Base-by-base conservation (phyloP, 2,888 invertebrate genomes). In the Troides oblongomaculatus region DNA sequence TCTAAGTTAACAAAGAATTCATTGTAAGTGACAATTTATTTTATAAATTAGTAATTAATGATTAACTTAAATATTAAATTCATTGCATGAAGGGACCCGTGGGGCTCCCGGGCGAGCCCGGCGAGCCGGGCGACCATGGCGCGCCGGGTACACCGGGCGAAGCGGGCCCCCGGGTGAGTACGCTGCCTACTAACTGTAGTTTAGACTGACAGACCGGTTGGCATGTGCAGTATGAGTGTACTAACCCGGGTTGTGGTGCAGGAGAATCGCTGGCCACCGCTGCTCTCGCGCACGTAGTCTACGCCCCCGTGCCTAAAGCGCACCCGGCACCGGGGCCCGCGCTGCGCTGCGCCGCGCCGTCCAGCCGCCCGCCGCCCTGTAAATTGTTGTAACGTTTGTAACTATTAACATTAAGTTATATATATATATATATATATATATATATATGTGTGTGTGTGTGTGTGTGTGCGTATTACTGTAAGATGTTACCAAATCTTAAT, bases 141-240 rank as follows among this genome's bases (percentile, higher is more conserved):
- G 93, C 94, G 79, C 92, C 94, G 76, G 95, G 97, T 97, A 68
- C 93, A 95, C 72, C 94, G 95, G 95, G 97, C 97, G 94, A 96
- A 36, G n/a, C 56, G 39, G 68, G 68, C 60, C 68, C 68, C 17
- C 96, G 94, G 60, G 62, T 21, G 50, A n/a, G 18, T 39, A 56
- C 60, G 39, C 56, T 66, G 25, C 46, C 23, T 43, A 68, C 67
- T 68, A 62, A 62, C 63, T 17, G 64, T 63, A 58, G 62, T 17
- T 46, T 68, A 65, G 66, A 65, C 50, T 53, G 50, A 64, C 57
- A n/a, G 21, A 23, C 59, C 36, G 59, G 30, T 8, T 30, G 7
- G 30, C 59, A 57, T 57, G 57, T 39, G 58, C 25, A 57, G 62
- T 58, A 10, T 43, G 79, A 74, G 78, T 68, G 77, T 78, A 84